Percentiles rank a stretch among this genome's conserved stretches.
These are phyloP conservation scores for Drosophila tripunctata DNA, from an alignment of 2,888 invertebrate genomes.

Conservation along the genomic window DNA sequence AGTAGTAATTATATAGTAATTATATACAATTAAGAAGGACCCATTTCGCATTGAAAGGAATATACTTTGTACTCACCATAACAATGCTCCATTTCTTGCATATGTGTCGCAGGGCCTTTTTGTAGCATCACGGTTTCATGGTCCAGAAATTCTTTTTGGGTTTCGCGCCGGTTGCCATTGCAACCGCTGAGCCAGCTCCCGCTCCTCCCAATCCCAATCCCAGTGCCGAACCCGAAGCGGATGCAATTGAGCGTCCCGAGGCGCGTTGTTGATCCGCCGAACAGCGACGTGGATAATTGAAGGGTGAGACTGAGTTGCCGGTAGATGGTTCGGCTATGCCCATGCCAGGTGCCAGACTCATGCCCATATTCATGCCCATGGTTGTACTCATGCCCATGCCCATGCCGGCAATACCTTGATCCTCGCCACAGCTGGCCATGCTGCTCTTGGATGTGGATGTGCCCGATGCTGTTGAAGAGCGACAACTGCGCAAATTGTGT, in stretches of 20 bases:
- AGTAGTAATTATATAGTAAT: too few species aligned
- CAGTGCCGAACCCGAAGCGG: constrained; percentile 29
- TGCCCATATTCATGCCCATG: constrained; percentile 55
- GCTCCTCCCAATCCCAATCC: constrained; percentile 2
- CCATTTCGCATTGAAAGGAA: too few species aligned
- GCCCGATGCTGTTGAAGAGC: constrained; percentile 83
- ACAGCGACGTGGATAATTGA: constrained; percentile 81
- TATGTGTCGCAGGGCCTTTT: constrained; percentile 80
- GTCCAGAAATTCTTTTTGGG: constrained; percentile 84
- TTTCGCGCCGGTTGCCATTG: constrained; percentile 80
- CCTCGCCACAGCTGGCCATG: constrained; percentile 83
- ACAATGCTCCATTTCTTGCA: constrained; percentile 83
- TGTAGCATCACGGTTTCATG: constrained; percentile 84
- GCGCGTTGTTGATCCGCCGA: constrained; percentile 83
- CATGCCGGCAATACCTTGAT: constrained; percentile 82
- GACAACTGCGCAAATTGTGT: constrained; percentile 83
- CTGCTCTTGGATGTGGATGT: constrained; percentile 84
- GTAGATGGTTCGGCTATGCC: constrained; percentile 2
- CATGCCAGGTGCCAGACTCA: constrained; percentile 6
- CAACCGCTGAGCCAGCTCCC: background rate
- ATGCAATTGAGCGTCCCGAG: constrained; percentile 75
- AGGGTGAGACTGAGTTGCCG: constrained; percentile 75
- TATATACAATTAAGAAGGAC: too few species aligned
- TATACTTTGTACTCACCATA: constrained; percentile 78
- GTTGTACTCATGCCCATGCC: constrained; percentile 39